These are phyloP conservation scores for Taurulus bubalis DNA, from an alignment of 2,113 vertebrate species.

Conservation along the genomic window DNA sequence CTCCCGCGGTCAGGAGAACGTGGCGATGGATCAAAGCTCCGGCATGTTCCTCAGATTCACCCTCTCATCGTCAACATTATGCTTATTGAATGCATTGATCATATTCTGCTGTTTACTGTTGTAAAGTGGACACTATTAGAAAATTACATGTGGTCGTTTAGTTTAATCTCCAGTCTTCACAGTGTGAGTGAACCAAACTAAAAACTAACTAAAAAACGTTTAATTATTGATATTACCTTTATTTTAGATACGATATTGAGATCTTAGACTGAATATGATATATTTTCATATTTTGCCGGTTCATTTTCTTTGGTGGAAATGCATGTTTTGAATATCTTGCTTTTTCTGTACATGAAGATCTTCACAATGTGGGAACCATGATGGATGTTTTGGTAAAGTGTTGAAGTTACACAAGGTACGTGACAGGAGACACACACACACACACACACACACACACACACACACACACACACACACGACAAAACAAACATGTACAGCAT, in stretches of 20 bases:
- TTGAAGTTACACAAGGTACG: constrained; percentile 40
- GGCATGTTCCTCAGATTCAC: constrained; percentile 74
- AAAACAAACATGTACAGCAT: constrained; percentile 23
- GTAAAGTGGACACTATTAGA: constrained; percentile 64
- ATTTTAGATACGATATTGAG: constrained; percentile 66
- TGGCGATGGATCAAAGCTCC: constrained; percentile 55
- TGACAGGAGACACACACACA: background rate
- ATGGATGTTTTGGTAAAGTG: constrained; percentile 49
- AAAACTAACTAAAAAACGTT: constrained; percentile 38
- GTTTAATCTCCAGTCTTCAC: constrained; percentile 48
- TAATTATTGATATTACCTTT: constrained; percentile 61
- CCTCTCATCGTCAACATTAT: constrained; percentile 56
- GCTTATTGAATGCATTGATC: constrained; percentile 66
- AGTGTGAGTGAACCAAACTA: constrained; percentile 59
- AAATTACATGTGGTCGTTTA: constrained; percentile 55
- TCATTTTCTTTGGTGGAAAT: constrained; percentile 74
- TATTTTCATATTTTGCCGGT: constrained; percentile 82
- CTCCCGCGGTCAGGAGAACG: constrained; percentile 13
- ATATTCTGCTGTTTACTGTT: constrained; percentile 69
- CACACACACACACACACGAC: background rate
- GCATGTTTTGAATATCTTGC: constrained; percentile 74
- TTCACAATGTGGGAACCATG: constrained; percentile 56
- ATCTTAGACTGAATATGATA: constrained; percentile 70
- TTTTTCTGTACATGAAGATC: constrained; percentile 54
- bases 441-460: no score